Base-by-base conservation (phyloP, 1,140 invertebrate species). In the Leptopilina clavipes region DNA sequence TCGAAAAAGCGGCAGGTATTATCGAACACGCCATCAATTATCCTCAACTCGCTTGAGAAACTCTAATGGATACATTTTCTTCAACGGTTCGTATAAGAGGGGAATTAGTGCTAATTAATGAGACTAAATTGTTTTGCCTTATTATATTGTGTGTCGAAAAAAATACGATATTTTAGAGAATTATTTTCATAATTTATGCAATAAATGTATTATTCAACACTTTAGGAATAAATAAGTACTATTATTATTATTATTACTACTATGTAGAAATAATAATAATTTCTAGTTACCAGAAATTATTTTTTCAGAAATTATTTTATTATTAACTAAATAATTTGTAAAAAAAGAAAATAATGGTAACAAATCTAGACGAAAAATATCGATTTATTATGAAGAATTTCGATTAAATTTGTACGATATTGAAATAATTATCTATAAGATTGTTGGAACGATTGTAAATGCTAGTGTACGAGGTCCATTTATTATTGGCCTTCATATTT, bases 401-500 rank as follows among this genome's bases (percentile, higher is more conserved):
- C 22, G 25, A 14, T 25, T 25, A 31, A 11, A 65, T 22, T n/a
- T 2, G 25, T 5, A 31, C 37, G 37, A 40, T 22, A 31, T 25
- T 31, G 59, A 65, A 31, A n/a, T 31, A 31, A 65, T n/a, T n/a
- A 37, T 65, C 59, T 8, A 14, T 31, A 22, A 37, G 25, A 65
- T 65, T 3, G 25, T 8, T 31, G 25, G 14, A 17, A 52, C 2
- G 22, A 65, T 65, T 65, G 25, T 31, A 10, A 19, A 25, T 25
- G 6, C 3, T 12, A 25, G 19, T n/a, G 22, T 31, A 52, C 48
- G n/a, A 52, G 48, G 48, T 52, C n/a, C 48, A 52, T 52, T 65
- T 65, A 65, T 65, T 37, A 65, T 37, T 65, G 5, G 59, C 48
- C 48, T 65, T 65, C 59, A 65, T 65, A 65, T 37, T 65, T 31